Evolutionary conservation across 2,113 vertebrate genomes (phyloP), one percentile per base, ranked within the genome.

Genomic region (Pachypanchax playfairii): DNA sequence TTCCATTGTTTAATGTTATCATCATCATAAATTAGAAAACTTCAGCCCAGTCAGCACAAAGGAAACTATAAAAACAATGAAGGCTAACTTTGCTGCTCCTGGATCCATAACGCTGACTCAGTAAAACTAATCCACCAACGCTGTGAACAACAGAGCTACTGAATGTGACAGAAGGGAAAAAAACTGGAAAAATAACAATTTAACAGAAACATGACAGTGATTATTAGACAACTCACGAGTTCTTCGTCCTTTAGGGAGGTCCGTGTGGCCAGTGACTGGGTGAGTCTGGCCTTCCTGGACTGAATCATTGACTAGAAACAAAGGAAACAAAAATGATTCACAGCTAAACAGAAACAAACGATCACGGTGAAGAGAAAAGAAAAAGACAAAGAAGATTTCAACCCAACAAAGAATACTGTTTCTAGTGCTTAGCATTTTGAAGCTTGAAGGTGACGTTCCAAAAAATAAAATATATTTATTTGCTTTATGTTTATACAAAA

Each of bases 181-280:
- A 38, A 38, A 13, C 31, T 38, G 7, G 4, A 15, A 14, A 36
- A 29, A 21, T 2, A n/a, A 29, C n/a, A n/a, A n/a, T n/a, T n/a
- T n/a, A n/a, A n/a, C n/a, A 29, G 6, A 20, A 4, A 17, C 64
- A 15, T 64, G 14, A 36, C 14, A 20, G 18, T 64, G 42, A 54
- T 39, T 48, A 6, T 20, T 18, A n/a, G 52, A 35, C 10, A 15
- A 85, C 95, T 94, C 89, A 99, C 97, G 88, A 99, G 90, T 60
- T 98, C 96, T 88, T 98, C 94, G 56, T 99, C 96, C 83, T 96
- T 98, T 67, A 98, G 93, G 74, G 97, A 98, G 25, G 95, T 94
- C 31, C 95, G 90, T 20, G 94, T 95, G 69, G 94, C 93, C 92
- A 98, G 89, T 25, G 94, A 93, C 54, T 96, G 96, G 52, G 94